Conservation (phyloP, 2,888 invertebrate species). For the Ariolimax columbianus region DNA sequence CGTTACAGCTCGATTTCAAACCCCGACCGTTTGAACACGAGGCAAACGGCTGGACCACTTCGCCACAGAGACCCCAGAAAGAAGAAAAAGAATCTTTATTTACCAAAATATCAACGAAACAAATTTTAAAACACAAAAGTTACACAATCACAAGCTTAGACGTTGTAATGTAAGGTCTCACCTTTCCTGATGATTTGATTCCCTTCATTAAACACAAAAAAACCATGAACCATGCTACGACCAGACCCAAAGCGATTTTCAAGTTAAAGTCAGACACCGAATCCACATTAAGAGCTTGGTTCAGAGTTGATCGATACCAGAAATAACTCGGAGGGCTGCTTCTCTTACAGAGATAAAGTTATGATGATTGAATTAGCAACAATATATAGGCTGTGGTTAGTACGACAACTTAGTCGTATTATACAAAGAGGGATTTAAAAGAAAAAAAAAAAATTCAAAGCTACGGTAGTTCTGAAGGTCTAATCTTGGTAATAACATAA, state of each 20-base stretch:
- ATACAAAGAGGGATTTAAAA: background rate
- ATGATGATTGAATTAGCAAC: background rate
- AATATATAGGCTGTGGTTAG: background rate
- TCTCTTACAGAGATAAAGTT: conserved; percentile 57
- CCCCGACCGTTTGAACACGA: too few species aligned
- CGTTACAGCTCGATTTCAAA: too few species aligned
- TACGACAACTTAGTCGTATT: background rate
- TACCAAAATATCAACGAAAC: background rate
- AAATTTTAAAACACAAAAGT: too few species aligned
- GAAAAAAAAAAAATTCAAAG: too few species aligned
- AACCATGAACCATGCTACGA: conserved; percentile 92
- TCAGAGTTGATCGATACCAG: conserved; percentile 81
- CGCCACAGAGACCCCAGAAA: too few species aligned
- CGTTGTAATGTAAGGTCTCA: conserved; percentile 79
- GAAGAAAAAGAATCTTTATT: too few species aligned
- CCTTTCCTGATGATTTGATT: conserved; percentile 96
- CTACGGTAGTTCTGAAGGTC: too few species aligned
- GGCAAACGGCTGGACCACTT: too few species aligned
- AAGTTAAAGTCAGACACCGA: conserved; percentile 90
- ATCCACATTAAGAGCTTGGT: conserved; percentile 91
- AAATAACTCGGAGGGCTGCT: conserved; percentile 66
- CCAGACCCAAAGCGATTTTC: conserved; percentile 93
- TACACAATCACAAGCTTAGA: too few species aligned
- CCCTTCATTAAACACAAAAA: conserved; percentile 97
- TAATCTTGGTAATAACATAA: too few species aligned